Conservation (phyloP, 2,888 invertebrate species). For the Arenicola marina region DNA sequence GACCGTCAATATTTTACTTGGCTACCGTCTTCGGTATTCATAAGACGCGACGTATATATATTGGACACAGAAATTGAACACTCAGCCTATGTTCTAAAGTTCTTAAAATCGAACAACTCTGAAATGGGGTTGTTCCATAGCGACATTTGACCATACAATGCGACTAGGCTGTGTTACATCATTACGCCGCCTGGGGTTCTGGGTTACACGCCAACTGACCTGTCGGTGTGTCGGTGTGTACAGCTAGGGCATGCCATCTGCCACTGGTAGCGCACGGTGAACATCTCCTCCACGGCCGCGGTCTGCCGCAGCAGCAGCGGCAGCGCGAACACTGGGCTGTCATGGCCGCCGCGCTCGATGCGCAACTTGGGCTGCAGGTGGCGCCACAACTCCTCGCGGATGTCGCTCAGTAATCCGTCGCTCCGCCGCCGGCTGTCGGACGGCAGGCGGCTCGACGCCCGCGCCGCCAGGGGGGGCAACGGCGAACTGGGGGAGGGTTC, state of each 20-base stretch:
- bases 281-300: constrained; percentile 37
- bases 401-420: constrained; percentile 19
- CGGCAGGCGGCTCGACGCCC: background rate
- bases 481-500: background rate
- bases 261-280: constrained; percentile 43
- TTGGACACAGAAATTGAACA: too few relatives aligned
- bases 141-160: too few relatives aligned
- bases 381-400: constrained; percentile 47
- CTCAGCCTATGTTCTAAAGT: too few relatives aligned
- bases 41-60: too few relatives aligned
- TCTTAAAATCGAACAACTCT: too few relatives aligned
- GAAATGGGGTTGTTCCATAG: too few relatives aligned
- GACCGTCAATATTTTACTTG: too few relatives aligned
- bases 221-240: constrained; percentile 19
- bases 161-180: too few relatives aligned
- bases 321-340: constrained; percentile 56
- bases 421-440: background rate
- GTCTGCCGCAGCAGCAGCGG: constrained; percentile 43
- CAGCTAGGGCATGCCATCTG: constrained; percentile 32
- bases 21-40: too few relatives aligned
- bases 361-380: constrained; percentile 44
- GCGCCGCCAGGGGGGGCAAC: background rate
- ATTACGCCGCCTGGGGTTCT: too few relatives aligned
- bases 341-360: constrained; percentile 51
- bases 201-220: too few relatives aligned